Base-by-base conservation (phyloP, 2,888 invertebrate genomes). In the Brachypalpus laphriformis region DNA sequence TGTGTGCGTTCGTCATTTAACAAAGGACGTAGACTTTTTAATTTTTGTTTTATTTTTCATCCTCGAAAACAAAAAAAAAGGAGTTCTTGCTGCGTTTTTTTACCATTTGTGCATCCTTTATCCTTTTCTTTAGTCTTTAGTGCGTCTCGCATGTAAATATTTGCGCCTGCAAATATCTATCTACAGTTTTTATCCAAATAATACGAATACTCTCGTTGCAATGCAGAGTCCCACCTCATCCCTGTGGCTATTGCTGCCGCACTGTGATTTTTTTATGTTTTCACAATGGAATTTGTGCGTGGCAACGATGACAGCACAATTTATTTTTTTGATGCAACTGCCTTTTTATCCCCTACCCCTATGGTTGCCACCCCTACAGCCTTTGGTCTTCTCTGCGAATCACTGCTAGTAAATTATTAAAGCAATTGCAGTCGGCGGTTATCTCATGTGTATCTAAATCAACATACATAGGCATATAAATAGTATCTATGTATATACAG, bases 281-380 rank as follows among this genome's bases (percentile, higher is more conserved):
- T 77, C 76, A 61, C 76, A 77, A 68, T 49, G 76, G 76, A 77
- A 68, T 77, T 77, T 77, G 68, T 77, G 77, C 77, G 77, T 77
- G 68, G 68, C 59, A 77, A 70, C 49, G 54, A 54, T 70, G 49
- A 54, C 57, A 49, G 42, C 14, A 18, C 11, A 18, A 16, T 31
- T 47, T 22, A 22, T 9, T 59, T 25, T 47, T 40, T 16, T 16
- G 57, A 49, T 61, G 37, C 59, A 51, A 31, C 28, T 25, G n/a
- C n/a, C n/a, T n/a, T n/a, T n/a, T n/a, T 25, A 25, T 49, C n/a
- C 5, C 9, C 47, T 47, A 40, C 28, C 20, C 14, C 70, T n/a
- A n/a, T n/a, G n/a, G n/a, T n/a, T n/a, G n/a, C 11, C 7, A 22
- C 3, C 40, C 34, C 18, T 8, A n/a, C 71, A 7, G 20, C 4